phyloP scores from a whole-genome alignment of 35 echinoderm and acorn worm genomes.

The Ophioderma brevispina region DNA sequence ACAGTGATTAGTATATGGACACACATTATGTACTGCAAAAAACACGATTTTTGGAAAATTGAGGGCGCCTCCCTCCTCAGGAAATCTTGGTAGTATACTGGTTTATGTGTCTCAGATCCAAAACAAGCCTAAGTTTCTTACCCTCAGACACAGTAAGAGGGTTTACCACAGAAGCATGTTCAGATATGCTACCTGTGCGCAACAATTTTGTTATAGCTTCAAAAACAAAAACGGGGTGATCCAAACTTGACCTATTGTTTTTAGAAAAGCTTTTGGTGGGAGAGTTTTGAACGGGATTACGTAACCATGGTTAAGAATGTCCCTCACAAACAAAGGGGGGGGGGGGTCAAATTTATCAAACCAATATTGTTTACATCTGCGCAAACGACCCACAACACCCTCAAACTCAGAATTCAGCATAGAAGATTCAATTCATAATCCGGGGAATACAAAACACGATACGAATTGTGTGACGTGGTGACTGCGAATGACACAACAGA shows the following conservation, averaged over 20 bases:
- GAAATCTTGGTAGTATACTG: too few relatives aligned
- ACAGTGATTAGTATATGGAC: too few relatives aligned
- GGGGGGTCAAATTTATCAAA: not conserved
- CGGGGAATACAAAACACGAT: too few relatives aligned
- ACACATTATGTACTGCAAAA: too few relatives aligned
- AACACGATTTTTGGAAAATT: too few relatives aligned
- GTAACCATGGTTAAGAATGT: slow-evolving; percentile 15
- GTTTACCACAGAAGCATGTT: slow-evolving; percentile 23
- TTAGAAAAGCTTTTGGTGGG: slow-evolving; percentile 19
- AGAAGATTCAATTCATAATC: too few relatives aligned
- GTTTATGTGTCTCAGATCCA: slow-evolving; percentile 24
- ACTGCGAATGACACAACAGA: too few relatives aligned
- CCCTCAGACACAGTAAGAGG: slow-evolving; percentile 21
- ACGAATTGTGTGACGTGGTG: too few relatives aligned
- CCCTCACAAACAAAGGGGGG: not conserved
- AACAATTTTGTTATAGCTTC: slow-evolving; percentile 26
- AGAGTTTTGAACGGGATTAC: not conserved
- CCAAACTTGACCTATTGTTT: slow-evolving; percentile 26
- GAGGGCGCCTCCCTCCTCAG: too few relatives aligned
- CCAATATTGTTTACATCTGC: slow-evolving; percentile 2
- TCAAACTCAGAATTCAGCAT: not conserved
- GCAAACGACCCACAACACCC: slow-evolving; percentile 16
- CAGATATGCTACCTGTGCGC: not conserved
- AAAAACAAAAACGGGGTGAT: too few relatives aligned
- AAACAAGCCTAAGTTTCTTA: slow-evolving; percentile 34